Percentiles rank a stretch among this genome's conserved stretches.
Evolutionary conservation across 1,140 invertebrate species (phyloP).

Genomic region (Megathymus violae): DNA sequence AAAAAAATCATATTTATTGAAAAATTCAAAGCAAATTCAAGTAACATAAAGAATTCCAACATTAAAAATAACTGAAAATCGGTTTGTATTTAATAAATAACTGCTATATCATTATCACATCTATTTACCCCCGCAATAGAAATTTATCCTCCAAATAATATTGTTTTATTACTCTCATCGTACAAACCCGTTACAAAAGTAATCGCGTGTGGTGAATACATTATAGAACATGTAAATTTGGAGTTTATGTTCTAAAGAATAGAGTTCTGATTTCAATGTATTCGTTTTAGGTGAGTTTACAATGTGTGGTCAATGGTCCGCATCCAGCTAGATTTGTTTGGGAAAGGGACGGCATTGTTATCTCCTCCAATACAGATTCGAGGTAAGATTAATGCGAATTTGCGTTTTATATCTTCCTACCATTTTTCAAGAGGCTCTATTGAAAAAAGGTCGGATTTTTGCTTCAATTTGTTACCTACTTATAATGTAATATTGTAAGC

Average conservation of each 20-base stretch:
- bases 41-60: no score
- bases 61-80: no score
- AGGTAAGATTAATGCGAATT: slow-evolving; percentile 55
- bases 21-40: no score
- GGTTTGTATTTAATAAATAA: no score
- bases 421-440: slow-evolving; percentile 14
- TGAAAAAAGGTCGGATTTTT: neutral
- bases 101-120: no score
- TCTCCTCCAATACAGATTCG: slow-evolving; percentile 75
- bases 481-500: no score
- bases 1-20: no score
- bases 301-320: slow-evolving; percentile 68
- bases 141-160: no score
- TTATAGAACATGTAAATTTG: slow-evolving; percentile 14
- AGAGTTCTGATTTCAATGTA: slow-evolving; percentile 35
- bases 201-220: slow-evolving; percentile 42
- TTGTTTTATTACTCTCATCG: slow-evolving; percentile 47
- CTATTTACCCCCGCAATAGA: no score
- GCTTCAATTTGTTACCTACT: no score
- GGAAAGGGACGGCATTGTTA: slow-evolving; percentile 73
- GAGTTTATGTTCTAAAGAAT: slow-evolving; percentile 22
- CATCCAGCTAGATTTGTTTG: slow-evolving; percentile 75
- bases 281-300: slow-evolving; percentile 60
- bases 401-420: slow-evolving; percentile 7
- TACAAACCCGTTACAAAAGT: slow-evolving; percentile 44